A percentile compares a stretch with the other conserved stretches of the same genome.
Evolutionary conservation across 2,113 vertebrate species (phyloP).

Genomic region (Eurypyga helias): DNA sequence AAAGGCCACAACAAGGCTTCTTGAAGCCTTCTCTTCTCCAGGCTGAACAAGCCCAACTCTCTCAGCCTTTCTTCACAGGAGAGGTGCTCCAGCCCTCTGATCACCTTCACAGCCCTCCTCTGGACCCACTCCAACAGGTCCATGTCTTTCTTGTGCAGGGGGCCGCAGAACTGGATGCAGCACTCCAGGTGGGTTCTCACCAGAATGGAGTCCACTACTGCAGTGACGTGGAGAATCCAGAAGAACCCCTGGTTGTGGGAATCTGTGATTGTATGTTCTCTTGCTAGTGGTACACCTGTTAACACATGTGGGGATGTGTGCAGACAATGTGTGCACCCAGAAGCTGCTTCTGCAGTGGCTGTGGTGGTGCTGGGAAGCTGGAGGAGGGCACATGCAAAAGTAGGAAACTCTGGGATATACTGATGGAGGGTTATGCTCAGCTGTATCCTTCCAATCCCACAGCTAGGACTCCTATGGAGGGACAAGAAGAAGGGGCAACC

Average conservation of each 20-base stretch:
- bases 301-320: rapidly evolving
- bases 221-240: neutral
- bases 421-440: neutral
- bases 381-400: neutral
- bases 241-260: neutral
- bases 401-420: neutral
- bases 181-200: neutral
- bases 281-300: neutral
- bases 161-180: neutral
- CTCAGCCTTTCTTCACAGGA: neutral
- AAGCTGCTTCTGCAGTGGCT: neutral
- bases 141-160: neutral
- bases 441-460: neutral
- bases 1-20: neutral
- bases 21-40: neutral
- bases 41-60: neutral
- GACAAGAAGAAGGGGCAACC: neutral
- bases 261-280: neutral
- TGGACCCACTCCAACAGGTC: neutral
- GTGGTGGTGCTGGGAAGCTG: neutral
- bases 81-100: too few relatives aligned
- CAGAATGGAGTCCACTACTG: neutral
- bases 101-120: neutral
- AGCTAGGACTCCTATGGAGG: neutral
- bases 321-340: neutral